Evolutionary conservation across 2,888 invertebrate species (phyloP), one percentile per base, ranked within the genome.

Genomic region (Tetramorium bicarinatum): DNA sequence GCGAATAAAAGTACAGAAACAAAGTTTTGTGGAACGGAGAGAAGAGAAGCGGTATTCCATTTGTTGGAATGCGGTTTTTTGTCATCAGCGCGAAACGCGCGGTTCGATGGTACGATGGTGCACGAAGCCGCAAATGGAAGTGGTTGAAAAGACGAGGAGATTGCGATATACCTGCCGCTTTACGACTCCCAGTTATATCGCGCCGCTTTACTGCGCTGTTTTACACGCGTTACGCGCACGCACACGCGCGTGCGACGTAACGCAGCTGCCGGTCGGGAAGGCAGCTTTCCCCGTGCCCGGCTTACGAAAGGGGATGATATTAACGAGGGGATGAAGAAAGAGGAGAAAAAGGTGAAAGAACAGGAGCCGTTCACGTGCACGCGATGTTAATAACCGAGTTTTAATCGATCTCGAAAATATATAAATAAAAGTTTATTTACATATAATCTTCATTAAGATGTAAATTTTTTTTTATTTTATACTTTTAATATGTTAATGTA

Each of bases 101-200:
- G 71, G 49, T 64, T 81, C 83, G 67, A 85, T 74, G 79, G 47
- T 64, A 82, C 83, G 79, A 77, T 49, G 77, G 67, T 44, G 74
- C 54, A 69, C 72, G 85, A 62, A 77, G 62, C 62, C 52, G 72
- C 82, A 52, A 69, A 62, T 41, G 76, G 29, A 61, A 47, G 62
- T 61, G 77, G 61, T 49, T 82, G 72, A 67, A 72, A 85, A 84
- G 84, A 62, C 66, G 75, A 64, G 62, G 66, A 81, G 83, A 85
- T 67, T 77, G 76, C 71, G 84, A 88, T 86, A 87, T 86, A 88
- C 85, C 87, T 85, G 76, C 77, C 87, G 81, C 79, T 87, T 87
- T 87, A 86, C 86, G 89, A 88, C 83, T 86, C 87, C 87, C 82
- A 62, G 82, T 83, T 84, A 72, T 74, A 84, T 72, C 81, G 80